phyloP scores from a whole-genome alignment of 2,797 vertebrate species.

The Cirrhinus molitorella region DNA sequence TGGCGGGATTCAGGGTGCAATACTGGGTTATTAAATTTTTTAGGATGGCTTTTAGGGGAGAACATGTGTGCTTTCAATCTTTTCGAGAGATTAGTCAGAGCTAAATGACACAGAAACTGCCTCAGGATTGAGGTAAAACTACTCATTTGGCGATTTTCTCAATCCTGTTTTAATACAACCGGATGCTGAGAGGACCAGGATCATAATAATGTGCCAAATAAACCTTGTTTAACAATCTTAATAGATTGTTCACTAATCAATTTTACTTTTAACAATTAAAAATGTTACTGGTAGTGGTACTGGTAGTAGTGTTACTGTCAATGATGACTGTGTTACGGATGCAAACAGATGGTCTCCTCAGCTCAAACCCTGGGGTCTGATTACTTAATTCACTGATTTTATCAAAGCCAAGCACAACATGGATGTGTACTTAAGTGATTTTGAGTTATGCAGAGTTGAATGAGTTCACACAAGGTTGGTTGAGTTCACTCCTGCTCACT shows the following conservation, averaged over 20 bases:
- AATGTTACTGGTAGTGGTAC: too few relatives aligned
- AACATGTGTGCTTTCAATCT: constrained; percentile 43
- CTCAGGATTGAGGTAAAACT: constrained; percentile 33
- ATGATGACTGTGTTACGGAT: not conserved
- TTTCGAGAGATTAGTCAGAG: constrained; percentile 31
- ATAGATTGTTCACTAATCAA: not conserved
- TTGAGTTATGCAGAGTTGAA: constrained; percentile 4
- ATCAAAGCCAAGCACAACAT: not conserved
- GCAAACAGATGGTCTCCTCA: constrained; percentile 38
- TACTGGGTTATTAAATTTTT: constrained; percentile 44
- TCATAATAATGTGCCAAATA: constrained; percentile 3
- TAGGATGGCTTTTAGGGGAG: constrained; percentile 26
- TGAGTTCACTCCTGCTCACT: not conserved
- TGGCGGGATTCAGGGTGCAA: constrained; percentile 8
- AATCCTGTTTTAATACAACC: constrained; percentile 33
- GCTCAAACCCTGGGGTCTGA: constrained; percentile 6
- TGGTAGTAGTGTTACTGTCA: not conserved
- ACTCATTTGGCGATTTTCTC: constrained; percentile 4
- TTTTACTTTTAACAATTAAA: not conserved
- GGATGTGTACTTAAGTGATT: not conserved
- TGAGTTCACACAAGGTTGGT: constrained; percentile 18
- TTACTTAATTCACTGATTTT: constrained; percentile 37
- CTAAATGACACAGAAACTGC: constrained; percentile 31
- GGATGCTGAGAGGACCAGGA: not conserved
- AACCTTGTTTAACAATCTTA: not conserved